A percentile compares a stretch with the other conserved stretches of the same genome.
These are phyloP conservation scores for Zoanthus gigantus DNA, from an alignment of 92 coral and sea anemone genomes.

Conservation along the genomic window DNA sequence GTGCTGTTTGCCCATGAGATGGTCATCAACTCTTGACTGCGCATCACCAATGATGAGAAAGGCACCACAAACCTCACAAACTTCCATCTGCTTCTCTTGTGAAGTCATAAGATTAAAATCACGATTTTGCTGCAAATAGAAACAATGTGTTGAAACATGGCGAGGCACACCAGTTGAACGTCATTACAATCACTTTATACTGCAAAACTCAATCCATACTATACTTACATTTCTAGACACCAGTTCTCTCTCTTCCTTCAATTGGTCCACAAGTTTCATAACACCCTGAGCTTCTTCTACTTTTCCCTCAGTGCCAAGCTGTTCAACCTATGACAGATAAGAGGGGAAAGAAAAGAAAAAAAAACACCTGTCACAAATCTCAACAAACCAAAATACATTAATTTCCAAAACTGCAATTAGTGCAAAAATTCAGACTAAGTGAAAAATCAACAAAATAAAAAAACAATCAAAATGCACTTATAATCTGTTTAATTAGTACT, in stretches of 20 bases:
- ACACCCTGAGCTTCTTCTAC: conserved; percentile 99
- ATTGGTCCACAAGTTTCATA: conserved; percentile 93
- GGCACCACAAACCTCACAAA: conserved; percentile 99
- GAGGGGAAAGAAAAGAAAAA: neutral
- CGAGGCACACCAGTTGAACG: no score
- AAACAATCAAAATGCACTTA: no score
- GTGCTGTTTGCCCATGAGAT: conserved; percentile 95
- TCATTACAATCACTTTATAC: no score
- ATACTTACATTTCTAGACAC: conserved; percentile 48
- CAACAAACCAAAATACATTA: no score
- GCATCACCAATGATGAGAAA: conserved; percentile 99
- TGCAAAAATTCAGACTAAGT: neutral
- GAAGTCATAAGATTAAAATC: conserved; percentile 84
- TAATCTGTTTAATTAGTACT: no score
- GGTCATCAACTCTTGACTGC: conserved; percentile 97
- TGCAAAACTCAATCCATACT: no score
- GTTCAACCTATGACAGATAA: conserved; percentile 76
- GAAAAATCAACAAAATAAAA: neutral
- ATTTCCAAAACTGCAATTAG: no score
- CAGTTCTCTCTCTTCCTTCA: conserved; percentile 85
- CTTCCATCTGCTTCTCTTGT: conserved; percentile 99
- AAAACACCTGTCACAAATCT: neutral
- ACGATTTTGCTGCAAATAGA: conserved; percentile 61
- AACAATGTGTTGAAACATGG: neutral
- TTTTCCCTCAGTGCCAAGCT: conserved; percentile 97